Conservation (phyloP, 2,113 vertebrate species). For the Cyprinodon brontotheroides region DNA sequence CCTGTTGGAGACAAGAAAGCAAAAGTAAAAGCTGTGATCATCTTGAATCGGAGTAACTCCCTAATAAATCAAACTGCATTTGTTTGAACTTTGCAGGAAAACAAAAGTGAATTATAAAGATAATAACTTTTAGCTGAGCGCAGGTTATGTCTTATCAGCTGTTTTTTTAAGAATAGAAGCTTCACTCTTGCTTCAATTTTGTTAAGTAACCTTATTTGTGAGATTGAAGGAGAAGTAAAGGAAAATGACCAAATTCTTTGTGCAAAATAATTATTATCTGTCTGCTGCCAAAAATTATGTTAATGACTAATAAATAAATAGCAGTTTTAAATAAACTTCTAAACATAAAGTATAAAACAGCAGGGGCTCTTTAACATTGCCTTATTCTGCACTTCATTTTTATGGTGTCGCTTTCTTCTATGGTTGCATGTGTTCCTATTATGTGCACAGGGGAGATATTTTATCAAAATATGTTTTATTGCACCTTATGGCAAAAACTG, state of each 20-base stretch:
- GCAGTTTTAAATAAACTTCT: neutral
- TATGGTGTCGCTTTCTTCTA: slow-evolving; percentile 12
- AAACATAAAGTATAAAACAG: slow-evolving; percentile 9
- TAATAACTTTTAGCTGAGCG: slow-evolving; percentile 15
- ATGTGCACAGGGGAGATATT: slow-evolving; percentile 26
- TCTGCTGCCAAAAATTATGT: neutral
- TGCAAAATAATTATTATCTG: neutral
- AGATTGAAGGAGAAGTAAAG: neutral
- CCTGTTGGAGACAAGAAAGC: slow-evolving; percentile 62
- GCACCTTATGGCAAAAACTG: slow-evolving; percentile 33
- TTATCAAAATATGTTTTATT: slow-evolving; percentile 58
- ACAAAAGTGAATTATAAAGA: neutral
- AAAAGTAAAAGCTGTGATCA: slow-evolving; percentile 51
- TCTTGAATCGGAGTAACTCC: slow-evolving; percentile 44
- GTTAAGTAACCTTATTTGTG: neutral
- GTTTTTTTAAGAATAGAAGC: neutral
- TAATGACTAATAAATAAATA: slow-evolving; percentile 6
- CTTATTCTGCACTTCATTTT: slow-evolving; percentile 23
- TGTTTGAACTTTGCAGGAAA: slow-evolving; percentile 23
- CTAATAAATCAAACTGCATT: slow-evolving; percentile 45
- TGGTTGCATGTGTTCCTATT: slow-evolving; percentile 20
- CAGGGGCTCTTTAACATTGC: slow-evolving; percentile 13
- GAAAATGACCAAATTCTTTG: neutral
- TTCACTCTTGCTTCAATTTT: slow-evolving; percentile 31
- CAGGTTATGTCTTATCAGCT: neutral